These are phyloP conservation scores for Willowsia nigromaculata DNA, from an alignment of 2,888 invertebrate species.

Conservation along the genomic window DNA sequence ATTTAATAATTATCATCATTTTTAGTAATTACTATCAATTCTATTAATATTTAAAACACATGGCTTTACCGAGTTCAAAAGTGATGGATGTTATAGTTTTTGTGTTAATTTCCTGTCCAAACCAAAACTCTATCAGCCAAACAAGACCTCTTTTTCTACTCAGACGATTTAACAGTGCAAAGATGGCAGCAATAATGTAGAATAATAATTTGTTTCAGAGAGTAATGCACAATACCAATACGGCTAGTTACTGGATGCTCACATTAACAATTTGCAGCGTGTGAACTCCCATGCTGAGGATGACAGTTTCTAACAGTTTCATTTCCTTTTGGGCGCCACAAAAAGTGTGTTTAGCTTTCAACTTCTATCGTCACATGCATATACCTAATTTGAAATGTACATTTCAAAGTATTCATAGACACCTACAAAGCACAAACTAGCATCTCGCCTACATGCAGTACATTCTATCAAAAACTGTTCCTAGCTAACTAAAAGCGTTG, in stretches of 20 bases:
- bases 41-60: too few relatives aligned
- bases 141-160: too few relatives aligned
- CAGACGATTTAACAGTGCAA: too few relatives aligned
- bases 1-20: too few relatives aligned
- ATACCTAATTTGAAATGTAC: too few relatives aligned
- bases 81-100: not conserved
- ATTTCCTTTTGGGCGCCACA: slow-evolving; percentile 63
- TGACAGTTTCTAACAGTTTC: slow-evolving; percentile 65
- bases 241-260: not conserved
- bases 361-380: slow-evolving; percentile 3
- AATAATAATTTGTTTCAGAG: not conserved
- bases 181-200: too few relatives aligned
- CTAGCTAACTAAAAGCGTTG: not conserved
- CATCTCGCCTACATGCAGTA: too few relatives aligned
- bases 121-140: not conserved
- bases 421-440: too few relatives aligned
- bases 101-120: not conserved
- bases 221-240: not conserved
- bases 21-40: too few relatives aligned
- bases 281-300: slow-evolving; percentile 60
- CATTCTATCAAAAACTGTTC: not conserved
- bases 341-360: not conserved
- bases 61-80: too few relatives aligned
- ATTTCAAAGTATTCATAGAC: not conserved
- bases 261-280: slow-evolving; percentile 8